Base-by-base conservation (phyloP, 1,140 invertebrate species). In the Cepaea nemoralis region DNA sequence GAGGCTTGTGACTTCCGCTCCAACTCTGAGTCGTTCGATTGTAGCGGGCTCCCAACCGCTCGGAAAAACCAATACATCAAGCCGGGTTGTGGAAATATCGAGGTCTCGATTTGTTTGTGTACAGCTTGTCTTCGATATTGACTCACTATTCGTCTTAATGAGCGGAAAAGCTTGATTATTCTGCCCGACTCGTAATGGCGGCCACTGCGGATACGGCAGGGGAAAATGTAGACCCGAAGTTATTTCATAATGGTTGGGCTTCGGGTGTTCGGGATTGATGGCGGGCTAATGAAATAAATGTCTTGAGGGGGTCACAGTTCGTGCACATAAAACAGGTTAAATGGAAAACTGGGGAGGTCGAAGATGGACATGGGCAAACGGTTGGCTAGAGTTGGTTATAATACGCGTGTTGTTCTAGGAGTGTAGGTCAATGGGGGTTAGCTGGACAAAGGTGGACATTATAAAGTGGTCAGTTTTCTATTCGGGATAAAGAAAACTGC, bases 21-120 rank as follows among this genome's bases (percentile, higher is more conserved):
- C 27, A 14, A 39, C 2, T 59, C 35, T 27, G 73, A 55, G 40
- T 27, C 22, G 71, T 33, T 33, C 45, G 75, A 63, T 77, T 39
- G 75, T 31, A 50, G 50, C 75, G 35, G 59, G n/a, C 19, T 42
- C 16, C 69, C 69, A 22, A 70, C 69, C 69, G 55, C 31, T 59
- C 5, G 6, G 3, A 50, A 37, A 77, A 77, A 77, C 77, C 77
- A 69, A 79, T 79, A 79, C 59, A 79, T 79, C 77, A 79, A 45
- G 77, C 33, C 1, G n/a, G 3, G 27, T 22, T 19, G 66, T 8
- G 40, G 27, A 50, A 45, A 69, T 69, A 69, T 66, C 59, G 75
- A 27, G 50, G 59, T 66, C 77, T 37, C 39, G 77, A 79, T 79
- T 79, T 79, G 77, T 79, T 79, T 79, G 77, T 79, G 59, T 79